Percentiles rank a stretch among this genome's conserved stretches.
Evolutionary conservation across 2,113 vertebrate species (phyloP).

Genomic region (Perca flavescens): DNA sequence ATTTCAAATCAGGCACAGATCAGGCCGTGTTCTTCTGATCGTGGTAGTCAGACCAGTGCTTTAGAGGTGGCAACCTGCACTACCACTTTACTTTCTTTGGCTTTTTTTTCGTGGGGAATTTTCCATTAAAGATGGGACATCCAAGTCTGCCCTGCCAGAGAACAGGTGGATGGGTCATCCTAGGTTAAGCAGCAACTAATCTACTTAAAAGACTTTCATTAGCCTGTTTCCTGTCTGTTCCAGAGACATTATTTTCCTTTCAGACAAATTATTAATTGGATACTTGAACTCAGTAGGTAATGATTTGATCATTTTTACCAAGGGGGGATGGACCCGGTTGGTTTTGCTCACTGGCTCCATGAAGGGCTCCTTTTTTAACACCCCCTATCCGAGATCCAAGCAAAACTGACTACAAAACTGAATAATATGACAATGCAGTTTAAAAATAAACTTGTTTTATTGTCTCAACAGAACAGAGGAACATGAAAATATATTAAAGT

Average conservation of each 20-base stretch:
- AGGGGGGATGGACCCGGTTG: too few relatives aligned
- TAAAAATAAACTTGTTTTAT: too few relatives aligned
- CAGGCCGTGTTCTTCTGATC: not conserved
- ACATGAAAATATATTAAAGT: too few relatives aligned
- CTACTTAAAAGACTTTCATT: slow-evolving; percentile 53
- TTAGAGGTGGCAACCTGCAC: slow-evolving; percentile 14
- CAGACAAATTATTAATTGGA: not conserved
- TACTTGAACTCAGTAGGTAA: too few relatives aligned
- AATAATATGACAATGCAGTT: too few relatives aligned
- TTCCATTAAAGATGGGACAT: slow-evolving; percentile 27
- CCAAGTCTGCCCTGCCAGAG: slow-evolving; percentile 3
- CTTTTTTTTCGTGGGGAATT: not conserved
- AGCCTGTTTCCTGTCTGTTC: slow-evolving; percentile 8
- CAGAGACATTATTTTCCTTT: not conserved
- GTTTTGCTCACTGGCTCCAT: too few relatives aligned
- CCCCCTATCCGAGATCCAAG: too few relatives aligned
- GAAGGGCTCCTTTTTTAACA: too few relatives aligned
- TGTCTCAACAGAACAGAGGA: too few relatives aligned
- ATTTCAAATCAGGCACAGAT: not conserved
- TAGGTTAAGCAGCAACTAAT: slow-evolving; percentile 40
- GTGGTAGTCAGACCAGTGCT: not conserved
- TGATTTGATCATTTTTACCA: too few relatives aligned
- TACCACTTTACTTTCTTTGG: slow-evolving; percentile 7
- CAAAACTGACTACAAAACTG: too few relatives aligned
- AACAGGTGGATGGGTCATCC: slow-evolving; percentile 32